Evolutionary conservation across 1,140 invertebrate species (phyloP), one percentile per base, ranked within the genome.

Genomic region (Oreohelix idahoensis): DNA sequence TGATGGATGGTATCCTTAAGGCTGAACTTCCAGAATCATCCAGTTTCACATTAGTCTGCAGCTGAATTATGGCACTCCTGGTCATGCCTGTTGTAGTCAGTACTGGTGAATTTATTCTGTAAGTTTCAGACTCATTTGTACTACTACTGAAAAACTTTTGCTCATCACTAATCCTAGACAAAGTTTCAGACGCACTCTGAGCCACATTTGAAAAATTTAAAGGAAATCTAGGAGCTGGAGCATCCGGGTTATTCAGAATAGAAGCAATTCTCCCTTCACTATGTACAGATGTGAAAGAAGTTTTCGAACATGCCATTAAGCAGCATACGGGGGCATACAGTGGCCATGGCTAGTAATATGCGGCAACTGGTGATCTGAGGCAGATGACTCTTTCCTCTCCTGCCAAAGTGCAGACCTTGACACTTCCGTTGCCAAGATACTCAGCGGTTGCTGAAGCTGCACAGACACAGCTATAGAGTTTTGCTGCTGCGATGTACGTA

Each of bases 261-360:
- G 71, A 73, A 73, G 36, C 39, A 42, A 73, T 73, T 42, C 71
- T 73, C 8, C 38, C 71, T 42, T 39, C 17, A 26, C 71, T 73
- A 73, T 39, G 71, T 20, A 73, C 10, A 2, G 71, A 73, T 39
- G 63, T 66, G 36, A 42, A 39, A 73, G 71, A 38, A n/a, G n/a
- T n/a, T n/a, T n/a, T n/a, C n/a, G n/a, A n/a, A n/a, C n/a, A n/a
- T n/a, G n/a, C n/a, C n/a, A n/a, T n/a, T n/a, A n/a, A n/a, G 11
- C 63, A 29, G 63, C 8, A 66, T 32, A 66, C 5, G 17, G 32
- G 29, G 63, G 17, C 29, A 66, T 8, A 66, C n/a, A 66, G 2
- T 11, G 51, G n/a, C 53, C 26, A n/a, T 15, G 53, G 53, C 26
- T 4, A 58, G 53, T n/a, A n/a, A 66, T 29, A 23, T 66, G n/a